Evolutionary conservation across 2,797 vertebrate genomes (phyloP), one percentile per base, ranked within the genome.

Genomic region (Eulemur albifrons): DNA sequence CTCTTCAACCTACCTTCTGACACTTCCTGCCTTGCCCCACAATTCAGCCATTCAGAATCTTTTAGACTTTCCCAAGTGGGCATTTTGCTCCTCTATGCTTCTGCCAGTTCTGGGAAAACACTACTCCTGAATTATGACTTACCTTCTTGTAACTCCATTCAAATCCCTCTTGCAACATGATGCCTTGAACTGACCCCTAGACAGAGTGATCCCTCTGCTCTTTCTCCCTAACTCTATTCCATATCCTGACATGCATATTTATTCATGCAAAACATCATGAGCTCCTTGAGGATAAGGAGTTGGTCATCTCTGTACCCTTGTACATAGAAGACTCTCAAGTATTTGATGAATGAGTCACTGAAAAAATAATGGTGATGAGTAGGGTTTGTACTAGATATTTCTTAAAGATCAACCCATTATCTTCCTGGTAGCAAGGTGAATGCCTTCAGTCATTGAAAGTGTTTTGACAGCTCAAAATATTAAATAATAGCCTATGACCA

Each of bases 381-480:
- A 45, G 20, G 70, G 20, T 92, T 91, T 84, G 25, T 94, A 73
- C 38, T n/a, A 40, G 57, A 2, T 76, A 69, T 85, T 87, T 85
- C 48, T 94, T 95, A 90, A 94, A 88, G n/a, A 77, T 79, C 59
- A 86, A 52, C 21, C 23, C 23, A 75, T 91, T 80, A 21, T 88
- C 23, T 96, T 83, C n/a, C 27, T 67, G 50, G 17, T 48, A 79
- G 52, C 17, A 92, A 87, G 25, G 85, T 84, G 50, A 93, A 87
- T 2, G 2, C 54, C 82, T 95, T 72, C 12, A 91, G 43, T 84
- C 54, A 88, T 61, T n/a, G 7, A 48, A 90, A 75, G 20, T 40
- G 52, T 72, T 43, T 59, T 89, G 65, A 92, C 30, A 80, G 85
- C 9, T 13, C 11, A 45, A 92, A 93, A 73, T 91, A 57, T 88